Evolutionary conservation across 2,888 invertebrate genomes (phyloP), one percentile per base, ranked within the genome.

Genomic region (Melanostoma scalare): DNA sequence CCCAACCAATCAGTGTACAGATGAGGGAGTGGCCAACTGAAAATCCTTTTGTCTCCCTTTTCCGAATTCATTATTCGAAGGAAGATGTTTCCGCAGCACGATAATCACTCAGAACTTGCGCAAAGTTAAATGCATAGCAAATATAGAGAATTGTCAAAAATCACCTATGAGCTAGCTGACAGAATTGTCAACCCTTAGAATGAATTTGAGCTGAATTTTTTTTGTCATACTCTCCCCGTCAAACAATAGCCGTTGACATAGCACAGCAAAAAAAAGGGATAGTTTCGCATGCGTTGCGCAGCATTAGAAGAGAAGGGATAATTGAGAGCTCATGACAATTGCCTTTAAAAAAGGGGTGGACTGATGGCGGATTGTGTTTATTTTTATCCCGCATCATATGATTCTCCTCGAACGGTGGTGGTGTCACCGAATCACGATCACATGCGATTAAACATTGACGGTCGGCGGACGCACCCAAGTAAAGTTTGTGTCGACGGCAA

Each of bases 401-500:
- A 78, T 73, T 75, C 85, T 81, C 81, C 78, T 86, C 42, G 55
- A 50, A 30, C 50, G 50, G 67, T 71, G 53, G 48, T 56, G 88
- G 88, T 90, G 88, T 89, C 89, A 89, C 87, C 88, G 87, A 88
- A 88, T 87, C 88, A 88, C 87, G 89, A 89, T 90, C 91, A 91
- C 88, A 90, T 89, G 89, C 89, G 88, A 89, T 87, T 89, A 88
- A 89, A 89, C 90, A 89, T 88, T 89, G 88, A 86, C 89, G 88
- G 88, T 87, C 87, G 88, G 87, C 89, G 90, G 91, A 90, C 89
- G 89, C 86, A 42, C 38, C 55, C 72, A 36, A 38, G 50, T 40
- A 60, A 5, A 58, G 44, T 50, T 61, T 50, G 46, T 65, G 40
- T 30, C 50, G 52, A 38, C 60, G 48, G 38, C 40, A 20, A 42